Base-by-base conservation (phyloP, 2,888 invertebrate genomes). In the Nasonovia ribisnigri region DNA sequence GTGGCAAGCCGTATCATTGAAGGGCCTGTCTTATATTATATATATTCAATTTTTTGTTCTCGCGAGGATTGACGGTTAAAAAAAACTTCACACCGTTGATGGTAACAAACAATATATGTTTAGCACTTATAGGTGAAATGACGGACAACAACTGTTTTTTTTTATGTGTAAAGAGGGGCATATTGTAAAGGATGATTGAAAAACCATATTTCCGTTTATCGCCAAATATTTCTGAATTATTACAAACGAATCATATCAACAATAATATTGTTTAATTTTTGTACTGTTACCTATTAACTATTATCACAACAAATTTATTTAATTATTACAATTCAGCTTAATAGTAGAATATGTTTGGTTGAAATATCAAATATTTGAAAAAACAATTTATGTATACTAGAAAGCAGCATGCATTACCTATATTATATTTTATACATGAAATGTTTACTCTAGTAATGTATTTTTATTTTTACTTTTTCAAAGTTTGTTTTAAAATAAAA, bases 31-130 rank as follows among this genome's bases (percentile, higher is more conserved):
- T 92, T 92, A 42, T 88, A 54, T 54, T 46, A 54, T 54, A 57
- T 26, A 20, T 77, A 36, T 77, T 77, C 36, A 16, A 36, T 77
- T 20, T 20, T 36, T 77, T 36, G 20, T 36, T 77, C 4, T 43
- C 26, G 24, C 36, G 5, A n/a, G 67, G 48, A 77, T 77, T 88
- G 93, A 20, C 93, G 57, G 89, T 93, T 93, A 89, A 88, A 92
- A 92, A 77, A 92, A 54, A 42, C 51, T 67, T 88, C 92, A 88
- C 92, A 92, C 77, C 88, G 29, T n/a, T 24, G 51, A 60, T 48
- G 42, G 57, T 42, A 29, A 51, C 92, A 43, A 43, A 88, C 43
- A 88, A 88, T 77, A 36, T 88, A 26, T n/a, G n/a, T n/a, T n/a
- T 88, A 36, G 48, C 48, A 16, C 57, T 92, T 51, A 48, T 36